Percentiles rank a stretch among this genome's conserved stretches.
Evolutionary conservation across 2,113 vertebrate genomes (phyloP).

Genomic region (Alexandromys fortis): DNA sequence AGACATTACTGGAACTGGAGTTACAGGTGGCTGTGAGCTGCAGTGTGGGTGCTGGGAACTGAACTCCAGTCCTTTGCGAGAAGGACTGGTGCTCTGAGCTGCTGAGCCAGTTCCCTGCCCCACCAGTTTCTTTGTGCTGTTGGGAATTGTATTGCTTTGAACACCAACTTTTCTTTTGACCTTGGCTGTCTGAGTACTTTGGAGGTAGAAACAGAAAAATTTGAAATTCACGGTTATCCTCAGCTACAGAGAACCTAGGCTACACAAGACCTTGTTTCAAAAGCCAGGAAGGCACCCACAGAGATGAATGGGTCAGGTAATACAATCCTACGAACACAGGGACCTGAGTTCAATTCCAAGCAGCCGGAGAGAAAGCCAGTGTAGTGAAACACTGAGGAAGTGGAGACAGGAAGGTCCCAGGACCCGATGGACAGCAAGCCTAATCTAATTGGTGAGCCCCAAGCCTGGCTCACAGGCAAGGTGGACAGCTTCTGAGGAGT

Average conservation of each 20-base stretch:
- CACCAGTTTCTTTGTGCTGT: neutral
- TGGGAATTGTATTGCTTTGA: neutral
- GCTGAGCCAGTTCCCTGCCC: neutral
- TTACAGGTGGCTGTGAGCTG: neutral
- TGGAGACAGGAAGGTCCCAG: neutral
- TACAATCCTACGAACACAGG: neutral
- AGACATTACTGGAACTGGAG: neutral
- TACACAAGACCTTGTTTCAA: neutral
- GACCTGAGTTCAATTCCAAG: neutral
- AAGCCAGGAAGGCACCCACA: neutral
- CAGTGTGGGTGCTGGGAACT: neutral
- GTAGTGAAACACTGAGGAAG: neutral
- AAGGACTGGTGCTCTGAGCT: accelerated
- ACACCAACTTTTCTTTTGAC: neutral
- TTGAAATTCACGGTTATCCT: neutral
- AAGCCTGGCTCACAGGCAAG: neutral
- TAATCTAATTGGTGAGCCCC: neutral
- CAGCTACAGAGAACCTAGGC: neutral
- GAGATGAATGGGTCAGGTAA: neutral
- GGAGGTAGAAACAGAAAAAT: neutral
- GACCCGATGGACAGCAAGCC: neutral
- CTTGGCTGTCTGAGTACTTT: neutral
- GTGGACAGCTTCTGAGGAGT: neutral
- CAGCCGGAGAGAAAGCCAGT: neutral
- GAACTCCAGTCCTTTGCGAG: neutral